These are phyloP conservation scores for Hylaea fasciaria DNA, from an alignment of 2,888 invertebrate genomes.

Conservation along the genomic window DNA sequence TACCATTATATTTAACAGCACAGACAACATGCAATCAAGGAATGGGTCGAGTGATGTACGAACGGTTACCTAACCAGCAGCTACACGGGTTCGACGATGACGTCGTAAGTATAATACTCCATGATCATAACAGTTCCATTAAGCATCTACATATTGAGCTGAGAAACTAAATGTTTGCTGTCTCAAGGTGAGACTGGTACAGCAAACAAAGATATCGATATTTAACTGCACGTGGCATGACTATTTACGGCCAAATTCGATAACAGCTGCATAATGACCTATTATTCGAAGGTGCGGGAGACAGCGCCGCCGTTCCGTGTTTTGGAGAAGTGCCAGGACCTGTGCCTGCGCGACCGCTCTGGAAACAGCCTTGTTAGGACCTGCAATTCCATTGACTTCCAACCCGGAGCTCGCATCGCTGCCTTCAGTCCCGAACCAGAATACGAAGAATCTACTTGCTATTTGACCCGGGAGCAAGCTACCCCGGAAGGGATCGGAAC, in stretches of 20 bases:
- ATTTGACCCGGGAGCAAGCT: conserved; percentile 93
- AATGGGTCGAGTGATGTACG: conserved; percentile 94
- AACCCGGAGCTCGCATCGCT: conserved; percentile 93
- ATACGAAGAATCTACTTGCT: conserved; percentile 95
- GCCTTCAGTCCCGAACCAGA: conserved; percentile 92
- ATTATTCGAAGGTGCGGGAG: conserved; percentile 86
- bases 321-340: conserved; percentile 94
- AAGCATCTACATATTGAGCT: conserved; percentile 8
- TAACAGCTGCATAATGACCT: conserved; percentile 10
- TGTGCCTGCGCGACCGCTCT: conserved; percentile 92
- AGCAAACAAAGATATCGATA: conserved; percentile 23
- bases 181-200: conserved; percentile 17
- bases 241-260: conserved; percentile 11
- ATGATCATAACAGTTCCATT: conserved; percentile 31
- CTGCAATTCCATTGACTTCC: conserved; percentile 95
- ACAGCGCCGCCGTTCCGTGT: conserved; percentile 94
- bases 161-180: conserved; percentile 23
- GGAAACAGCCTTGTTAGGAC: conserved; percentile 93
- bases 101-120: conserved; percentile 85
- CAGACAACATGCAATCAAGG: conserved; percentile 97
- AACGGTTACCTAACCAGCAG: conserved; percentile 94
- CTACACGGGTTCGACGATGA: conserved; percentile 95
- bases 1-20: conserved; percentile 81
- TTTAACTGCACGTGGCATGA: conserved; percentile 23
- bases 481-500: conserved; percentile 95